phyloP scores from a whole-genome alignment of 1,140 invertebrate genomes.

The Diorhabda sublineata region DNA sequence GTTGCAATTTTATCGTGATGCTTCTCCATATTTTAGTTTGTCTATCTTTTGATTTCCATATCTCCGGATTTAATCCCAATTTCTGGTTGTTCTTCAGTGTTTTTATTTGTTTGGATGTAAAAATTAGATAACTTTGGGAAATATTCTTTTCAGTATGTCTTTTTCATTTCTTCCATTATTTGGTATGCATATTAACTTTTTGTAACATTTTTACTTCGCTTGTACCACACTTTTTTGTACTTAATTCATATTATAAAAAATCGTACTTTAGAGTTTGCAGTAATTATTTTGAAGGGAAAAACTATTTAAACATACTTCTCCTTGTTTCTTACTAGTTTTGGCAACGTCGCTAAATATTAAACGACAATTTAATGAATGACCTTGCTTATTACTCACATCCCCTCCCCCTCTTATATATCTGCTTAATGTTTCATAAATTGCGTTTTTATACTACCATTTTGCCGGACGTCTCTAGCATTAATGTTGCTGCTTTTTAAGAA shows the following conservation, averaged over 20 bases:
- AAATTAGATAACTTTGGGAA: no score
- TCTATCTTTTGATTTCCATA: no score
- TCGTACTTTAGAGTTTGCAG: neutral
- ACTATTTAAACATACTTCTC: neutral
- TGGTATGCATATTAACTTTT: neutral
- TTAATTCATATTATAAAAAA: neutral
- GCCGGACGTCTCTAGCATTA: neutral
- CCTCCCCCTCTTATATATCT: neutral
- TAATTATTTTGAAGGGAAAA: neutral
- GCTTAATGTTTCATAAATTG: neutral
- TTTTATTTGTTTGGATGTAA: no score
- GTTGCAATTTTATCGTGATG: no score
- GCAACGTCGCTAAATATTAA: neutral
- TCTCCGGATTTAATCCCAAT: no score
- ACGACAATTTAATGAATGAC: neutral
- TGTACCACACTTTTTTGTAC: neutral
- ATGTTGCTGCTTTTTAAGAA: slow-evolving; percentile 1
- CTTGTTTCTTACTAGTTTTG: neutral
- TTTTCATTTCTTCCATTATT: neutral
- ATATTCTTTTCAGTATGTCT: neutral
- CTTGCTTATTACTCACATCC: slow-evolving; percentile 2
- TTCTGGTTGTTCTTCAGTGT: no score
- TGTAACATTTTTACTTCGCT: no score
- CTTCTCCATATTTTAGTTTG: no score
- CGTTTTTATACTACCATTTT: neutral